phyloP scores from a whole-genome alignment of 2,888 invertebrate species.

The Byasa hedistus region DNA sequence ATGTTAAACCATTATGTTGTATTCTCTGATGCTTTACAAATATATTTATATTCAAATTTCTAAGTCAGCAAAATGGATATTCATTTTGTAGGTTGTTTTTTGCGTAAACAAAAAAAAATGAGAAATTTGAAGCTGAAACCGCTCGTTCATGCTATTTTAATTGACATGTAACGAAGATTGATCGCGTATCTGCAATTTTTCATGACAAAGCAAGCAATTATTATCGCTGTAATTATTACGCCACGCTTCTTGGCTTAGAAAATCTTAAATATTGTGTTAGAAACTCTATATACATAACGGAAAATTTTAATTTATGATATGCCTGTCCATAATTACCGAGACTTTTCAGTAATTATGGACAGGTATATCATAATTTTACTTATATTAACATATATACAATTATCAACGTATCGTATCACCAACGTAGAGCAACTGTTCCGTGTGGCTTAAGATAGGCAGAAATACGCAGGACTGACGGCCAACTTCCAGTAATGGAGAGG shows the following conservation, averaged over 20 bases:
- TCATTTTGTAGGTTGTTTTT: neutral
- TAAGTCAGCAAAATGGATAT: neutral
- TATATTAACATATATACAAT: too few species aligned
- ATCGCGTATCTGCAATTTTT: constrained; percentile 2
- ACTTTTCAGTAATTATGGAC: too few species aligned
- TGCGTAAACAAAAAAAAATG: neutral
- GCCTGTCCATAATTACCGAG: too few species aligned
- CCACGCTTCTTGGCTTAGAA: neutral
- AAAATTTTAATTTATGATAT: too few species aligned
- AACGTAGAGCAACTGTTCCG: too few species aligned
- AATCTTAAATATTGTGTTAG: neutral
- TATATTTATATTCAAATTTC: neutral
- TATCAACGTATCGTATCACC: too few species aligned
- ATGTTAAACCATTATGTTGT: neutral
- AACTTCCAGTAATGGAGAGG: too few species aligned
- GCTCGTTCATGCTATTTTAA: constrained; percentile 12
- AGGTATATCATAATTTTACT: too few species aligned
- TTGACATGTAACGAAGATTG: constrained; percentile 8
- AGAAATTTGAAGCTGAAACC: neutral
- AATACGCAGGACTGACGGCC: too few species aligned
- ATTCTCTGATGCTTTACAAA: neutral
- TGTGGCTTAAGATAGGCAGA: too few species aligned
- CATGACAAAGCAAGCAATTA: constrained; percentile 3
- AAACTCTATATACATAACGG: too few species aligned
- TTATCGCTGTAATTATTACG: neutral